Evolutionary conservation across 2,888 invertebrate species (phyloP).

Genomic region (Sipha maydis): DNA sequence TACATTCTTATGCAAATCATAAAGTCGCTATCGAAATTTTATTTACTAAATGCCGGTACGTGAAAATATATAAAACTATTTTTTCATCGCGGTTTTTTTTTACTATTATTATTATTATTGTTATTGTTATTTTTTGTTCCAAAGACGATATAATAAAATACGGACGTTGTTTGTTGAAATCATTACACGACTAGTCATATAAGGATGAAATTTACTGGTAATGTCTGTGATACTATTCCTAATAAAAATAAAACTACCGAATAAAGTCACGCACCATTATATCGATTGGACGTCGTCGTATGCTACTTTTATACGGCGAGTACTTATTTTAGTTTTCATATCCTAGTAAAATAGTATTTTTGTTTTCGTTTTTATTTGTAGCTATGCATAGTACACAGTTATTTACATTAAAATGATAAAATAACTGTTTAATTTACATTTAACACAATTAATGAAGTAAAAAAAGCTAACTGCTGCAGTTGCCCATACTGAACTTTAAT

Average conservation of each 20-base stretch:
- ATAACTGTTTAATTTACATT: slow-evolving; percentile 12
- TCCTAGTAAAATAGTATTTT: not conserved
- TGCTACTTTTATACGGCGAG: not conserved
- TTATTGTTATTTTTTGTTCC: not conserved
- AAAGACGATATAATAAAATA: not conserved
- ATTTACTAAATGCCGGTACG: not conserved
- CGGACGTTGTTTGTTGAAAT: slow-evolving; percentile 7
- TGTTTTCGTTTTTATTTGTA: not conserved
- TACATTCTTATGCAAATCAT: not conserved
- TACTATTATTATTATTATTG: not conserved
- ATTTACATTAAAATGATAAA: slow-evolving; percentile 5
- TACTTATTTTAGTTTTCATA: not conserved
- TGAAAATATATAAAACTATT: not conserved
- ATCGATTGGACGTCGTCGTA: not conserved
- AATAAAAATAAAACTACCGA: slow-evolving; percentile 27
- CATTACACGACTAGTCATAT: slow-evolving; percentile 13
- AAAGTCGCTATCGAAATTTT: not conserved
- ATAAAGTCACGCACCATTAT: slow-evolving; percentile 20
- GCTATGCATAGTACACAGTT: not conserved
- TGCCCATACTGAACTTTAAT: too few species aligned
- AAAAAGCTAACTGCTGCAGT: not conserved
- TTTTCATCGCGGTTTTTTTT: not conserved
- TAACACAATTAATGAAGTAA: slow-evolving; percentile 13
- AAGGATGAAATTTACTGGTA: not conserved
- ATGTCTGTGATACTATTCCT: not conserved